Evolutionary conservation across 2,888 invertebrate species (phyloP).

Genomic region (Eupithecia subfuscata): DNA sequence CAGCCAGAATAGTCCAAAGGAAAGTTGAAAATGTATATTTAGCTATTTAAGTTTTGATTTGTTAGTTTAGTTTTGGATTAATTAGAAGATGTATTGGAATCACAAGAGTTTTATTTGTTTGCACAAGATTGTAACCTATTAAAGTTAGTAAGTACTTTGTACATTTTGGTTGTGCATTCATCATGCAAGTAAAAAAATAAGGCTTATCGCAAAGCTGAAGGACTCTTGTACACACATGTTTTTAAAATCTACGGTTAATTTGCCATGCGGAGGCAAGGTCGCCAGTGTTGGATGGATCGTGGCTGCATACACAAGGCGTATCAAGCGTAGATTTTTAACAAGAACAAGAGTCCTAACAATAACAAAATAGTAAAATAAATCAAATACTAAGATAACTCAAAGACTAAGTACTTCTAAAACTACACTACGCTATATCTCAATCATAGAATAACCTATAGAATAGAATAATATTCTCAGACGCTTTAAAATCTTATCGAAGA

Average conservation of each 20-base stretch:
- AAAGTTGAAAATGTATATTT: constrained; percentile 79
- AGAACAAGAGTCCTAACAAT: too few species aligned
- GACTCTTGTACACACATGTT: too few species aligned
- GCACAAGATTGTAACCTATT: not conserved
- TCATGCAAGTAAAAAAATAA: not conserved
- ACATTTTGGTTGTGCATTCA: not conserved
- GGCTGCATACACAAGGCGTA: too few species aligned
- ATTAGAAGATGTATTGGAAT: constrained; percentile 33
- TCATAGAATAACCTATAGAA: not conserved
- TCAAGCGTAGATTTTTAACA: too few species aligned
- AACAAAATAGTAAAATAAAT: constrained; percentile 12
- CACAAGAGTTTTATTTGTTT: constrained; percentile 29
- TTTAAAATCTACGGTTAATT: too few species aligned
- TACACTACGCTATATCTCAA: not conserved
- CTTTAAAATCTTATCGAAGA: not conserved
- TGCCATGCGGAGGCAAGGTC: too few species aligned
- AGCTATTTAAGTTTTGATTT: constrained; percentile 57
- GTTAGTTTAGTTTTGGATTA: constrained; percentile 28
- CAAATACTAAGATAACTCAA: not conserved
- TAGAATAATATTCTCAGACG: not conserved
- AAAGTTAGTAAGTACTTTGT: constrained; percentile 12
- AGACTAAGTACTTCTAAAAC: constrained; percentile 10
- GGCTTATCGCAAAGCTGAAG: not conserved
- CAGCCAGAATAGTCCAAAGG: constrained; percentile 69
- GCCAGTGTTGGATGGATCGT: too few species aligned